Base-by-base conservation (phyloP, 2,113 vertebrate genomes). In the Cephalopterus ornatus region DNA sequence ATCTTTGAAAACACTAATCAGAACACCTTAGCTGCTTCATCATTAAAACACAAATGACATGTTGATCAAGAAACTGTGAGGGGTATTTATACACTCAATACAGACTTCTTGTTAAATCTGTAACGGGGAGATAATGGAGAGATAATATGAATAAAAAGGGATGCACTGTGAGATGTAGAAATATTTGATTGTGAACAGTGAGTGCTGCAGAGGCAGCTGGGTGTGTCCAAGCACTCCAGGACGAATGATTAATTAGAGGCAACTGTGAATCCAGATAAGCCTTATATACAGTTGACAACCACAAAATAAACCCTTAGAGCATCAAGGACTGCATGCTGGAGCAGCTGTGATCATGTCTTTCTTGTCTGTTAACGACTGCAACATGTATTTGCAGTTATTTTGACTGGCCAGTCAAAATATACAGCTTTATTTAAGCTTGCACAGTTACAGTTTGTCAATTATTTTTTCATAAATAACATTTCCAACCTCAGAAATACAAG, bases 261-360 rank as follows among this genome's bases (percentile, higher is more conserved):
- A 32, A 88, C 47, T 17, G 9, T 9, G 52, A 93, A 77, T 53
- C 32, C 49, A 86, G n/a, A 53, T 55, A 75, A 88, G 28, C 26
- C 32, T 56, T 55, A 72, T 10, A 47, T 7, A 65, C 0, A 0
- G 53, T 32, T 0, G 0, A 92, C 2, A 90, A 79, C n/a, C 37
- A 79, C 53, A 75, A 52, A 94, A 74, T 18, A 68, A 85, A 80
- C 35, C 74, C 59, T 63, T 17, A 89, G 17, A 82, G 70, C 66
- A 83, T 33, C 71, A 82, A 82, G 67, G 39, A 93, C 58, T 5
- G 30, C n/a, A 15, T 23, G 32, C 37, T 61, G 56, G 26, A n/a
- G 53, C 37, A 53, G 67, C 42, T 68, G 20, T 0, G 1, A 85
- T n/a, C 37, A n/a, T 3, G 4, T 73, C 63, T 39, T 85, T 75